Evolutionary conservation across 35 echinoderm and acorn worm species (phyloP).

Genomic region (Apostichopus japonicus): DNA sequence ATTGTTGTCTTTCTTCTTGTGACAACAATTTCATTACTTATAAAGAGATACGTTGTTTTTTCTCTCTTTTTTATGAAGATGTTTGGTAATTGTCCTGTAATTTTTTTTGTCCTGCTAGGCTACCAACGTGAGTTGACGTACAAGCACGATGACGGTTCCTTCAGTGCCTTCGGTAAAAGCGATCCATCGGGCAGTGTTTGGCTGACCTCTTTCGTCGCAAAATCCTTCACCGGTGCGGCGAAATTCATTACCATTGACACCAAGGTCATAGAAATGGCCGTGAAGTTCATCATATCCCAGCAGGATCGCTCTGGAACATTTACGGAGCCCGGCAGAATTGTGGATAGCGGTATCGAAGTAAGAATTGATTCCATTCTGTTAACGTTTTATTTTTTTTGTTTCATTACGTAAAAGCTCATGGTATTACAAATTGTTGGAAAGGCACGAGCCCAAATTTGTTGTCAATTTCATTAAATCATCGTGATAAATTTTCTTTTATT

Average conservation of each 20-base stretch:
- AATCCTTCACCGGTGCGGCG: conserved; percentile 74
- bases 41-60: too few relatives aligned
- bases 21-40: too few relatives aligned
- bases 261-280: conserved; percentile 33
- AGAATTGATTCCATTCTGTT: not conserved
- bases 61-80: not conserved
- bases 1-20: too few relatives aligned
- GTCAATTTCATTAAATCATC: too few relatives aligned
- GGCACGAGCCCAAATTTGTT: too few relatives aligned
- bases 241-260: conserved; percentile 79
- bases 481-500: too few relatives aligned
- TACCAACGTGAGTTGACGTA: conserved; percentile 89
- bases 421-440: too few relatives aligned
- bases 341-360: conserved; percentile 7
- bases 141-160: conserved; percentile 76
- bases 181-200: conserved; percentile 83
- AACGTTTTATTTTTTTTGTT: not conserved
- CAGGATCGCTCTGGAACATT: conserved; percentile 67
- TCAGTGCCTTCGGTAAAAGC: conserved; percentile 89
- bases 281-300: conserved; percentile 35
- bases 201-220: conserved; percentile 94
- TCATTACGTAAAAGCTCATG: too few relatives aligned
- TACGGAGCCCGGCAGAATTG: conserved; percentile 61
- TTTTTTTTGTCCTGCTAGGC: conserved; percentile 45
- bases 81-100: not conserved